A percentile compares a stretch with the other conserved stretches of the same genome.
These are phyloP conservation scores for Engraulis encrasicolus DNA, from an alignment of 2,113 vertebrate genomes.

Conservation along the genomic window DNA sequence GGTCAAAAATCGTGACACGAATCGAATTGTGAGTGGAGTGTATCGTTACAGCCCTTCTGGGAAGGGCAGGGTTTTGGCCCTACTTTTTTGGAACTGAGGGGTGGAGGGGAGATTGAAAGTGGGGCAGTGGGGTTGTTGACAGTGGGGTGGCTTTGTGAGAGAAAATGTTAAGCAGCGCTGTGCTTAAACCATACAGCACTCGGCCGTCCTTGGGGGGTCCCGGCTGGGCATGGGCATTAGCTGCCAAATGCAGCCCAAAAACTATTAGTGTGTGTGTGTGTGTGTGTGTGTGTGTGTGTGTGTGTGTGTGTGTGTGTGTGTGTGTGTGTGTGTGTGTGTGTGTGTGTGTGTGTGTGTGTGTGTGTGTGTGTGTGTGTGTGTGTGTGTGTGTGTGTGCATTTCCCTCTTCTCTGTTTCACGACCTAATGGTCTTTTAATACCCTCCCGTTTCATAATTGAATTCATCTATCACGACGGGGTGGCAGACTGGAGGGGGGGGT, in stretches of 20 bases:
- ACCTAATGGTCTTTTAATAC: constrained; percentile 47
- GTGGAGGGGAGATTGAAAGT: background rate
- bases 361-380: background rate
- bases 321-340: background rate
- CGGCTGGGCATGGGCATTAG: constrained; percentile 5
- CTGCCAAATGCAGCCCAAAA: constrained; percentile 30
- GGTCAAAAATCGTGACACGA: too few species aligned
- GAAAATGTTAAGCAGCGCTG: background rate
- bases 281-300: background rate
- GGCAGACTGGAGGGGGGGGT: too few species aligned
- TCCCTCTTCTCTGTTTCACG: background rate
- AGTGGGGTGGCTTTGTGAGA: background rate
- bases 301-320: background rate
- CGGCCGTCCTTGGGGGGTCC: constrained; percentile 12
- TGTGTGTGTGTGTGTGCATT: background rate
- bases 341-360: background rate
- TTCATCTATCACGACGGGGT: constrained; percentile 46
- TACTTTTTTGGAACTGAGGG: too few species aligned
- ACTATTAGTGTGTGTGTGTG: constrained; percentile 11
- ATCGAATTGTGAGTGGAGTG: too few species aligned
- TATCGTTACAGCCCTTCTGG: too few species aligned
- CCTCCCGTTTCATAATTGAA: constrained; percentile 47
- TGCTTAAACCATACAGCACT: background rate
- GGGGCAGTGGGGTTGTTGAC: constrained; percentile 8
- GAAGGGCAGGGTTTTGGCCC: too few species aligned